phyloP scores from a whole-genome alignment of 2,113 vertebrate species.

The Bufo gargarizans region DNA sequence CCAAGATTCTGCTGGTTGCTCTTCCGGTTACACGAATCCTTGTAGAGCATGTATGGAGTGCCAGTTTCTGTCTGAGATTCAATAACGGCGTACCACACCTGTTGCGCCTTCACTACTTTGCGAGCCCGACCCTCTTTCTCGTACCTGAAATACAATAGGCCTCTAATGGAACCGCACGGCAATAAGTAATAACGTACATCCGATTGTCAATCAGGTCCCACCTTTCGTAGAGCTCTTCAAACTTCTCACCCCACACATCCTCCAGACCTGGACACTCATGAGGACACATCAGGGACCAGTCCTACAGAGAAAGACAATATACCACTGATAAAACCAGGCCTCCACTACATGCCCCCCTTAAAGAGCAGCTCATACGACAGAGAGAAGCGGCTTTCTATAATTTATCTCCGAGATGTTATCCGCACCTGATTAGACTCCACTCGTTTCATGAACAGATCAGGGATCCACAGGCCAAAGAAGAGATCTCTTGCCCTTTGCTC shows the following conservation, averaged over 20 bases:
- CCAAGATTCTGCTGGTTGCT: conserved; percentile 98
- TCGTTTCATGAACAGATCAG: conserved; percentile 96
- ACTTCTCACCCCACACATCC: conserved; percentile 95
- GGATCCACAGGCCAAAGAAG: conserved; percentile 96
- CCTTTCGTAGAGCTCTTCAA: conserved; percentile 92
- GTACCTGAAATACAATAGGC: conserved; percentile 73
- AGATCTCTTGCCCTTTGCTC: conserved; percentile 95
- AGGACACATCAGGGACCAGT: conserved; percentile 98
- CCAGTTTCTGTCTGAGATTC: conserved; percentile 97
- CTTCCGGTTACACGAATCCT: conserved; percentile 95
- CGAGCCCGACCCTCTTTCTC: conserved; percentile 85
- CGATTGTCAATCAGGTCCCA: conserved; percentile 60
- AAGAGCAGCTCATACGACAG: too few relatives aligned
- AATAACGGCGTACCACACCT: conserved; percentile 94
- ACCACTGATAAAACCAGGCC: too few relatives aligned
- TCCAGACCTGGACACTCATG: conserved; percentile 91
- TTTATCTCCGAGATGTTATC: not conserved
- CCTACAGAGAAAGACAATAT: conserved; percentile 67
- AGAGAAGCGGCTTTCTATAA: not conserved
- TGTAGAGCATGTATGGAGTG: conserved; percentile 96
- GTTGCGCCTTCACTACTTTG: conserved; percentile 91
- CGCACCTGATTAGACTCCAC: conserved; percentile 92
- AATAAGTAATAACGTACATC: too few relatives aligned
- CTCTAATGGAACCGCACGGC: not conserved
- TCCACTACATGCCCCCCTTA: too few relatives aligned